phyloP scores from a whole-genome alignment of 2,888 invertebrate genomes.

The Thera britannica region DNA sequence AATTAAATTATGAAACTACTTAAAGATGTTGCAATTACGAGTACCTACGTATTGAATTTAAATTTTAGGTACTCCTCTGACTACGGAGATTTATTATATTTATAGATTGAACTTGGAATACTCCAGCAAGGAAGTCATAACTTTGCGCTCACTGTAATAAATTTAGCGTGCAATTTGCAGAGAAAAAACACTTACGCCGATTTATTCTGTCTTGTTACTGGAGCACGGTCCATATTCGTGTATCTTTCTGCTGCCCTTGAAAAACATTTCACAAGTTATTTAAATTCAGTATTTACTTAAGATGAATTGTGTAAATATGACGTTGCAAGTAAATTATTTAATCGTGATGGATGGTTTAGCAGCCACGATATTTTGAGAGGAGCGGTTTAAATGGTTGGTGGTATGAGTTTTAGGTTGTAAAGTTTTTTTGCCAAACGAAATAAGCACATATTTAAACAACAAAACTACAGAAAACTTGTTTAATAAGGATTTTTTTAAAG shows the following conservation, averaged over 20 bases:
- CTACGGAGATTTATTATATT: slow-evolving; percentile 11
- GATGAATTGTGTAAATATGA: slow-evolving; percentile 46
- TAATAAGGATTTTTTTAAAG: no score
- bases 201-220: slow-evolving; percentile 29
- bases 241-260: slow-evolving; percentile 30
- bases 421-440: no score
- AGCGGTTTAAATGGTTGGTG: background rate
- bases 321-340: slow-evolving; percentile 36
- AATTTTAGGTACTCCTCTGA: no score
- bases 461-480: no score
- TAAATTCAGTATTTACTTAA: slow-evolving; percentile 43
- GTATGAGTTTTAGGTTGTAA: no score
- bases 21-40: no score
- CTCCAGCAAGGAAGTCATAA: slow-evolving; percentile 35
- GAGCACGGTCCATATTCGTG: slow-evolving; percentile 12
- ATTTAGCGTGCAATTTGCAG: slow-evolving; percentile 31
- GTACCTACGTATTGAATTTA: no score
- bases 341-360: slow-evolving; percentile 49
- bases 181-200: slow-evolving; percentile 9
- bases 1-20: no score
- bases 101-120: slow-evolving; percentile 28
- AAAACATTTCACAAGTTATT: slow-evolving; percentile 42
- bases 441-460: no score
- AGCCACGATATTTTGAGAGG: slow-evolving; percentile 26
- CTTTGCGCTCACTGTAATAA: slow-evolving; percentile 27